Evolutionary conservation across 2,888 invertebrate genomes (phyloP), one percentile per base, ranked within the genome.

Genomic region (Tachina lurida): DNA sequence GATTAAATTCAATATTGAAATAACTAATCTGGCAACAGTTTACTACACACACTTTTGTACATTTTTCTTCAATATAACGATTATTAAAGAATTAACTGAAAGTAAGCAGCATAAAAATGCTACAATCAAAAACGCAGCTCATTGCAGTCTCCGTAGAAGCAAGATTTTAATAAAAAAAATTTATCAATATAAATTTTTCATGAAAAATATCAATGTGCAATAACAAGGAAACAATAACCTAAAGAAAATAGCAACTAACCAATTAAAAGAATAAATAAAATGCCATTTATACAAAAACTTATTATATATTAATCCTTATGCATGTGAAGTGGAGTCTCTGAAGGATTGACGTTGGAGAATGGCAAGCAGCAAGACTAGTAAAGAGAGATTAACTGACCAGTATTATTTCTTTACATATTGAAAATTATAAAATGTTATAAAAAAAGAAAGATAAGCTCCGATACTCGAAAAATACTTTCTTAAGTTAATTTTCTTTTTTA

Each of bases 151-250:
- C 58, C 52, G 49, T 43, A 47, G 45, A 15, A 22, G 60, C 31
- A 41, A 47, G 43, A 58, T 45, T 68, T 75, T 45, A 41, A 75
- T 75, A 80, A 73, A 45, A 58, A 15, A 49, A 43, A 62, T 70
- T 67, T 54, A 75, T 75, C 68, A 60, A 75, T 68, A 81, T 68
- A 58, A 67, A 67, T 39, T 58, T 39, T 77, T 56, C 58, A 77
- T 67, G 15, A 41, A 15, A 67, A 45, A 47, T 31, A 67, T 58
- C 13, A 39, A 67, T 39, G 41, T n/a, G 39, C 47, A 47, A 31
- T 47, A 54, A 56, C 56, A 54, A 54, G 15, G 15, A 15, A 49
- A 49, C 68, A 54, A 70, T 15, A 70, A 54, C 70, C 56, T 31
- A 31, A 31, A 31, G 31, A 31, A 31, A 31, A 43, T 12, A n/a